Evolutionary conservation across 1,140 invertebrate genomes (phyloP), one percentile per base, ranked within the genome.

Genomic region (Leptonema lineaticorne): DNA sequence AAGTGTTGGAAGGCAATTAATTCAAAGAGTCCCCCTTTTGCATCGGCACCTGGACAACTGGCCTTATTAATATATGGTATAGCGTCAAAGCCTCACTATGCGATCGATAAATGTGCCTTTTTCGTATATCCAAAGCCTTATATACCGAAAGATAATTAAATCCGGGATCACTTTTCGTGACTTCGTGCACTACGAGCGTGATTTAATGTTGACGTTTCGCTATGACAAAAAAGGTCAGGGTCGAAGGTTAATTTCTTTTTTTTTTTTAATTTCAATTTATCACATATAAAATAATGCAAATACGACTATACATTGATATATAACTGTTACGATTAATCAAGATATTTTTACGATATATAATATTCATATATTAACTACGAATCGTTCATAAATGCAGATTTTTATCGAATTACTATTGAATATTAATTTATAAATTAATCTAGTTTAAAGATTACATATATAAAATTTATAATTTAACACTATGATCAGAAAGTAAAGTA

Each of bases 1-100:
- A 28, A 58, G 24, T 11, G 56, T 27, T 18, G 24, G 56, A 58
- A 16, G 16, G 56, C 56, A 58, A 58, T 58, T 58, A 58, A 58
- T 58, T 58, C 26, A 28, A 58, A 58, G 29, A 58, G 24, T 26
- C 14, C 56, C 56, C 26, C 8, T 6, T n/a, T n/a, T 41, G 37
- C 37, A 41, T 41, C n/a, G 9, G 28, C 56, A 30, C 28, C 24
- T 30, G 28, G 24, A 58, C 56, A 30, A 11, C 24, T 30, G 28
- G 24, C 26, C 16, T 53, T 26, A 53, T 22, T 53, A 53, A 22
- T 53, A 26, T 37, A 37, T n/a, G 14, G 14, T n/a, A 37, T 16
- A 20, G 22, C 16, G 48, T 22, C 9, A 53, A 53, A 53, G 24
- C 48, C 48, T 53, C 48, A 20, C 48, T 20, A 11, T 20, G 48